Evolutionary conservation across 1,140 invertebrate species (phyloP).

Genomic region (Drosophila ercepeae): DNA sequence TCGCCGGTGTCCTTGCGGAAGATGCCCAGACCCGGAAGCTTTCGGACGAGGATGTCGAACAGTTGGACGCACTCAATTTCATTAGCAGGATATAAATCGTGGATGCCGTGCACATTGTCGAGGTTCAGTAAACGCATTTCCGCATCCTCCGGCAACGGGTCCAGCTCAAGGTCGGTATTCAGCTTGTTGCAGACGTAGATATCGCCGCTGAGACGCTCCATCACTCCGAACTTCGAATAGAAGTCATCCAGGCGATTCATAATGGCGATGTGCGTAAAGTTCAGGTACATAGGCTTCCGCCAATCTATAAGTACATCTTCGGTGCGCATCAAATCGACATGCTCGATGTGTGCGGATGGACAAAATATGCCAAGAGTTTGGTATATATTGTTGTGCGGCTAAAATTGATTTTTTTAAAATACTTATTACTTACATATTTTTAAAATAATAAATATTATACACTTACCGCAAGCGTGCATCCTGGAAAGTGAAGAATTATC

Average conservation of each 20-base stretch:
- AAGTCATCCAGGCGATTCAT: constrained; percentile 89
- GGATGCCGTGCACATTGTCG: constrained; percentile 91
- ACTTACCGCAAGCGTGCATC: constrained; percentile 92
- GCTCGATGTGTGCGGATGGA: constrained; percentile 89
- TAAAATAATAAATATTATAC: background rate
- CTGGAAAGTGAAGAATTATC: constrained; percentile 92
- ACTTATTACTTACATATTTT: background rate
- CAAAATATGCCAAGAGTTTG: constrained; percentile 93
- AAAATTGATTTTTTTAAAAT: constrained; percentile 35
- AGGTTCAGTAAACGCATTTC: constrained; percentile 89
- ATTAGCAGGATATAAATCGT: constrained; percentile 93
- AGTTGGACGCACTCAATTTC: constrained; percentile 92
- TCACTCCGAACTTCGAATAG: constrained; percentile 85
- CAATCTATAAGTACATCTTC: constrained; percentile 91
- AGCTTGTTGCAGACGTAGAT: constrained; percentile 89
- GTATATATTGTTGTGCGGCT: constrained; percentile 91
- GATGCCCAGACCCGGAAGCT: constrained; percentile 90
- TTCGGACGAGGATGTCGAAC: constrained; percentile 90
- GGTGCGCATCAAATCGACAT: constrained; percentile 87
- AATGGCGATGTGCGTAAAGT: constrained; percentile 91
- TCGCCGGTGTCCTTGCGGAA: constrained; percentile 87
- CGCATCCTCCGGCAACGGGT: constrained; percentile 87
- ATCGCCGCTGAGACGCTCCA: constrained; percentile 91
- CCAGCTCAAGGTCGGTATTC: constrained; percentile 85
- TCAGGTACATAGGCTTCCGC: constrained; percentile 90